A percentile compares a stretch with the other conserved stretches of the same genome.
phyloP scores from a whole-genome alignment of 2,888 invertebrate species.

The Icerya purchasi region DNA sequence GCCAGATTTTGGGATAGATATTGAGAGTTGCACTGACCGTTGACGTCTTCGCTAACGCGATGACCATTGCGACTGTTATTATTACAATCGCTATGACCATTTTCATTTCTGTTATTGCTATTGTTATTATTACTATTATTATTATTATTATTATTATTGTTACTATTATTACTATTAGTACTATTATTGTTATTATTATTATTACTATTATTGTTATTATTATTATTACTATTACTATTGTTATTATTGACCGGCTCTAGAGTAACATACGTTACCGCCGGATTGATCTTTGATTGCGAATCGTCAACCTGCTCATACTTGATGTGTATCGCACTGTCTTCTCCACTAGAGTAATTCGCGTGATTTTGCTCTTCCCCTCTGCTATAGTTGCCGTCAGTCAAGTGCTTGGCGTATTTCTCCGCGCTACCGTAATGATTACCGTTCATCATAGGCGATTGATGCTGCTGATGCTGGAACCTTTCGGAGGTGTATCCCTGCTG shows the following conservation, averaged over 20 bases:
- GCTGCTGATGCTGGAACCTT: no score
- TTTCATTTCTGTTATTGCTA: background rate
- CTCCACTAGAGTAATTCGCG: no score
- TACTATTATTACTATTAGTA: conserved; percentile 6
- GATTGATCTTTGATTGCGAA: conserved; percentile 2
- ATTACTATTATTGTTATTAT: background rate
- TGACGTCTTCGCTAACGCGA: conserved; percentile 9
- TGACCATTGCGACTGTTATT: conserved; percentile 1
- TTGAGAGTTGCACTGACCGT: conserved; percentile 1
- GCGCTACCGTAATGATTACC: no score
- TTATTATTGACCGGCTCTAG: conserved; percentile 1
- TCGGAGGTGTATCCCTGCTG: no score
- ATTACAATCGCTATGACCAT: background rate
- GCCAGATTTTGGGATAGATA: background rate
- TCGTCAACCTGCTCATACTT: conserved; percentile 6
- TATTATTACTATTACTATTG: background rate
- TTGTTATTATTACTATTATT: conserved; percentile 1
- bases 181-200: background rate
- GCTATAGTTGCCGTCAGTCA: no score
- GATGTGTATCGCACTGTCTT: background rate
- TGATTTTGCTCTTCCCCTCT: no score
- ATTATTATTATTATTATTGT: conserved; percentile 10
- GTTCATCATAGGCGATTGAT: no score
- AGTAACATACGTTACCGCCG: conserved; percentile 7
- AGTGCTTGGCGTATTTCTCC: no score